Evolutionary conservation across 2,797 vertebrate species (phyloP).

Genomic region (Tragelaphus eurycerus): DNA sequence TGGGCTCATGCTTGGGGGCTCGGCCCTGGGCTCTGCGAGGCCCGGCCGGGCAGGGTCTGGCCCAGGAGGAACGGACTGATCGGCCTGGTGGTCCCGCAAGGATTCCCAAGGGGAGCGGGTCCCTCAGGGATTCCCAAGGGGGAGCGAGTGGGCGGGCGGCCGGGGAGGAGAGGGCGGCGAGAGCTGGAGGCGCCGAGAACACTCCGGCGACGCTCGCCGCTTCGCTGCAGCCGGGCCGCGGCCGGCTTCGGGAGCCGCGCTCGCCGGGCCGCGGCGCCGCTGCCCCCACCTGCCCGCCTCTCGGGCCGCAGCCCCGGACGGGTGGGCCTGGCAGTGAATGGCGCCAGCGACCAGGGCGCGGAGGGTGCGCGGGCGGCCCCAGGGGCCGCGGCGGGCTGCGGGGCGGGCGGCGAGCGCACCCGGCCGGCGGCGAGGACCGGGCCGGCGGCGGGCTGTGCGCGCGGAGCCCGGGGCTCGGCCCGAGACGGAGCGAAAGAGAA

Average conservation of each 20-base stretch:
- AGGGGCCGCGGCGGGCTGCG: background rate
- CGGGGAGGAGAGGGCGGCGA: background rate
- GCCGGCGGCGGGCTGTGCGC: slow-evolving; percentile 17
- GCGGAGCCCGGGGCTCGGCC: slow-evolving; percentile 35
- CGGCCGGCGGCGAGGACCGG: background rate
- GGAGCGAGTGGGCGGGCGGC: background rate
- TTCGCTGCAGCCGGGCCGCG: slow-evolving; percentile 70
- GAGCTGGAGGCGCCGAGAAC: background rate
- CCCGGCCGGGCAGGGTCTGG: background rate
- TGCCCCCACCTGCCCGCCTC: slow-evolving; percentile 63
- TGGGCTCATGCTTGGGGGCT: background rate
- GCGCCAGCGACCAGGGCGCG: background rate
- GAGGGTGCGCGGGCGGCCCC: background rate
- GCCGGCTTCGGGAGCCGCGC: slow-evolving; percentile 17
- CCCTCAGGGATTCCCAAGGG: background rate
- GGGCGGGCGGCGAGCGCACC: background rate
- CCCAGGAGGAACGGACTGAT: background rate
- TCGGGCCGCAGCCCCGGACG: background rate
- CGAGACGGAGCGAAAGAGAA: slow-evolving; percentile 81
- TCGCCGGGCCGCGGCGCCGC: background rate
- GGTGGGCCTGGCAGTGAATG: background rate
- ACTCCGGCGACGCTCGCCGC: slow-evolving; percentile 12
- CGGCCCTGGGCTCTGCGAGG: background rate
- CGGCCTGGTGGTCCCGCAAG: background rate
- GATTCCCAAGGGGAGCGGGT: background rate